Conservation (phyloP, 2,888 invertebrate species). For the Archaeoteleia sp. region DNA sequence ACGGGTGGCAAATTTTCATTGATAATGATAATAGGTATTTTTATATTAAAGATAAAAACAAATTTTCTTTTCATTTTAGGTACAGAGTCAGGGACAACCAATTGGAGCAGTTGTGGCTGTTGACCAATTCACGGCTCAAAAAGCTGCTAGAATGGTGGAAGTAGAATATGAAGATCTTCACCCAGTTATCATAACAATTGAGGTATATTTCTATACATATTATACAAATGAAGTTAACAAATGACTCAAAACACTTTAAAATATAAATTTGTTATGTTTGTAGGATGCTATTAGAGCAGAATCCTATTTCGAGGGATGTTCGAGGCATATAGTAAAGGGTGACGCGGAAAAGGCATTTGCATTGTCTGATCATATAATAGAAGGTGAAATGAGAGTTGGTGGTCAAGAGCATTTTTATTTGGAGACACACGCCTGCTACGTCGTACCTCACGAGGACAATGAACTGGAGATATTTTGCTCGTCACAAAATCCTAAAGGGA, state of each 20-base stretch:
- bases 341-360: constrained; percentile 81
- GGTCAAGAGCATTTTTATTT: constrained; percentile 97
- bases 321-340: constrained; percentile 79
- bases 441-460: constrained; percentile 81
- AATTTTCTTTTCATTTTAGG: constrained; percentile 63
- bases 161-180: constrained; percentile 86
- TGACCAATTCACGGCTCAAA: constrained; percentile 86
- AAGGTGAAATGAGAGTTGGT: constrained; percentile 86
- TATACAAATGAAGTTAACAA: too few relatives aligned
- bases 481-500: constrained; percentile 86
- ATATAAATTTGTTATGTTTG: background rate
- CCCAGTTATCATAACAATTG: constrained; percentile 88
- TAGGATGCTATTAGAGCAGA: constrained; percentile 84
- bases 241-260: too few relatives aligned
- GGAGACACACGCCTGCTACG: constrained; percentile 86
- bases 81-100: constrained; percentile 84
- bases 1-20: too few relatives aligned
- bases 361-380: constrained; percentile 81
- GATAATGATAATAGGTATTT: too few relatives aligned
- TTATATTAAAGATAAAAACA: constrained; percentile 3
- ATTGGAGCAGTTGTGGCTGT: constrained; percentile 86
- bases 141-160: constrained; percentile 85
- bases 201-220: constrained; percentile 70
- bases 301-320: constrained; percentile 80
- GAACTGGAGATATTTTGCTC: constrained; percentile 89